Evolutionary conservation across 2,888 invertebrate genomes (phyloP), one percentile per base, ranked within the genome.

Genomic region (Uropetala carovei): DNA sequence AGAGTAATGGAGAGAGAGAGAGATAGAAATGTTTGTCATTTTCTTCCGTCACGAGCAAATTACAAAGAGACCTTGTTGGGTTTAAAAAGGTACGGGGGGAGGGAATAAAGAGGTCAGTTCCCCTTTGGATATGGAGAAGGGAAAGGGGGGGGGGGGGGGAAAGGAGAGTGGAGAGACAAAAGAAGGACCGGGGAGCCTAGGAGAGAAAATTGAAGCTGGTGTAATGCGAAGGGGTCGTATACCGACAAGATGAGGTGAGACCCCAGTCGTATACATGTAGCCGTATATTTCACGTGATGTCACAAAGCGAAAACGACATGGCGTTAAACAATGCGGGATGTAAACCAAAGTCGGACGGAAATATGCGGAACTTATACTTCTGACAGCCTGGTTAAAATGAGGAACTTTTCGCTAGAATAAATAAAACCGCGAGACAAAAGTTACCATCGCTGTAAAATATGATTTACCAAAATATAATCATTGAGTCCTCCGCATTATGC

Each of bases 71-170:
- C 75, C 75, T 75, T 27, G 75, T n/a, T n/a, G 68, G 68, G 16
- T 13, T 22, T 27, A 75, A 22, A 75, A 75, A 75, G 75, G 22
- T 13, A 75, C 22, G 27, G 75, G 22, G 75, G 18, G n/a, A 22
- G 68, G 68, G 68, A 18, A 68, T 75, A 75, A 75, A 75, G 75
- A 75, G 75, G 75, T 75, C 75, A 75, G 75, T 75, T 75, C 18
- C 68, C 18, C 68, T 16, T 68, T 68, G 68, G 22, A 68, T 68
- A 22, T n/a, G 13, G 68, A 18, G 68, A 68, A 22, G 0, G 75
- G 27, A 75, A 22, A n/a, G n/a, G n/a, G n/a, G n/a, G n/a, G n/a
- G n/a, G n/a, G n/a, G n/a, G n/a, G n/a, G n/a, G n/a, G n/a, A 75
- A 22, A 75, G 16, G 22, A 75, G 22, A 75, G 22, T 7, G 22